Conservation (phyloP, 2,888 invertebrate genomes). For the Chaitophorus viminalis region DNA sequence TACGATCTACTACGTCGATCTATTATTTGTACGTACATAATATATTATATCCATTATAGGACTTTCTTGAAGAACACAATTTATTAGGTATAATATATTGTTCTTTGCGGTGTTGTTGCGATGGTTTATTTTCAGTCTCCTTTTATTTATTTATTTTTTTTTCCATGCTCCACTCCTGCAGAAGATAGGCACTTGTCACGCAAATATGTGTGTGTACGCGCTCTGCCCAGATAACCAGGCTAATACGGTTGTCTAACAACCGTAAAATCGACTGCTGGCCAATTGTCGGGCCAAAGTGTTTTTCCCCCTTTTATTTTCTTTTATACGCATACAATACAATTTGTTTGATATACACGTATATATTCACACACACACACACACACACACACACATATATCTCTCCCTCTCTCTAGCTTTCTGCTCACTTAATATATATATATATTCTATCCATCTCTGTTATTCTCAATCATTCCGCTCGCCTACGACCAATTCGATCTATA, state of each 20-base stretch:
- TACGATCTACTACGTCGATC: too few species aligned
- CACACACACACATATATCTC: neutral
- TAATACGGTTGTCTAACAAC: slow-evolving; percentile 60
- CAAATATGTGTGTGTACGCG: slow-evolving; percentile 4
- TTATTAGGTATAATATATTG: too few species aligned
- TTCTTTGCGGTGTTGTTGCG: neutral
- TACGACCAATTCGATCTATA: slow-evolving; percentile 33
- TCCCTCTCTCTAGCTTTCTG: neutral
- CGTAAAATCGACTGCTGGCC: slow-evolving; percentile 57
- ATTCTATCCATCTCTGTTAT: too few species aligned
- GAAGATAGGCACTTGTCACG: neutral
- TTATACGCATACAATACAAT: neutral
- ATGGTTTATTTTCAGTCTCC: neutral
- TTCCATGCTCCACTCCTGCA: neutral
- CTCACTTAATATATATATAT: neutral
- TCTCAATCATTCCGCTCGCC: neutral
- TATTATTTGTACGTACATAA: too few species aligned
- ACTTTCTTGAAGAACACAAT: too few species aligned
- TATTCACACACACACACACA: neutral
- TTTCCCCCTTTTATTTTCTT: slow-evolving; percentile 11
- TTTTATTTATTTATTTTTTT: neutral
- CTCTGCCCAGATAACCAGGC: neutral
- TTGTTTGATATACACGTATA: neutral
- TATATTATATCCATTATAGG: too few species aligned
- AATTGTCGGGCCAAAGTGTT: slow-evolving; percentile 45